Evolutionary conservation across 92 coral and sea anemone genomes (phyloP), one percentile per base, ranked within the genome.

Genomic region (Pocillopora meandrina): DNA sequence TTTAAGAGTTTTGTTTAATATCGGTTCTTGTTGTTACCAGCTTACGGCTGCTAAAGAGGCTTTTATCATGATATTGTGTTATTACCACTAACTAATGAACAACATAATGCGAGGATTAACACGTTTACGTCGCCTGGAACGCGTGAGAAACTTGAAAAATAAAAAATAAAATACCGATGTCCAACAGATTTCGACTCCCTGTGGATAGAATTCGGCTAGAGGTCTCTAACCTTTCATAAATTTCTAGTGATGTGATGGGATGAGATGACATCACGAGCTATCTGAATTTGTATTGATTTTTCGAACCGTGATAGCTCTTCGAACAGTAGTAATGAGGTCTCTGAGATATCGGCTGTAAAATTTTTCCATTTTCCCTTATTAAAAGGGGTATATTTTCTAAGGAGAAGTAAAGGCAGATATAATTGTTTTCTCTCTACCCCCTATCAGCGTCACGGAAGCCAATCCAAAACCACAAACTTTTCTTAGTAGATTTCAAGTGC

Each of bases 401-500:
- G 33, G 55, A 55, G 9, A 10, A 20, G 17, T 21, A 26, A 68
- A 66, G 56, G 10, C 49, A 16, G 62, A 65, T 57, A 5, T 69
- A 52, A 31, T 34, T 58, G 19, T 73, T 36, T 59, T 9, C 13
- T 52, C 31, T 36, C 42, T 2, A 13, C 85, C 77, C 70, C 77
- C 60, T 81, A 81, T 70, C 68, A 60, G 4, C 70, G 66, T 81
- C 85, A 81, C 85, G 85, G 71, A 70, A 59, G 35, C 52, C 52
- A 42, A 42, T 42, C 49, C 21, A 7, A 56, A 13, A 34, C 33
- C 67, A 11, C 65, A 69, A 70, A 69, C 60, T 58, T 31, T 21
- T 17, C 31, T 2, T 19, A 19, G 72, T 67, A 33, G 21, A 36
- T 52, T 7, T 31, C n/a, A 63, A 12, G 72, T n/a, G n/a, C 11